Evolutionary conservation across 2,888 invertebrate species (phyloP), one percentile per base, ranked within the genome.

Genomic region (Drosophila mulleri): DNA sequence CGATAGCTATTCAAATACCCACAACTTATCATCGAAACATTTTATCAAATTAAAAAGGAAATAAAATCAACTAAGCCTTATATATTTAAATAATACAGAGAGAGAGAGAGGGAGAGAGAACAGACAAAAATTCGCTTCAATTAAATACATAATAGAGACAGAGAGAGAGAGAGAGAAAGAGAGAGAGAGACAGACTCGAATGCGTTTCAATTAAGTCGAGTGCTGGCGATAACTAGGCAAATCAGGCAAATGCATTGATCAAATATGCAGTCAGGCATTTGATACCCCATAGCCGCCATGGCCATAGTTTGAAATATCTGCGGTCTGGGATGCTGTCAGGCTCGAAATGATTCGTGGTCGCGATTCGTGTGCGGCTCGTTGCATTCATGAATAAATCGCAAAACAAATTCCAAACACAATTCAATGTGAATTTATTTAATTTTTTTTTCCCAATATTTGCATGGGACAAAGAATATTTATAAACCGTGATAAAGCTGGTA

Each of bases 271-370:
- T 57, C 45, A 66, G 65, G 56, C 65, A 69, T 74, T 78, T 63
- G 45, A 66, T 74, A 61, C 29, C 23, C 29, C 29, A 32, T 32
- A 6, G 48, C 48, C 48, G 48, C 48, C 48, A 50, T 18, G 37
- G 37, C 62, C 53, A 69, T 32, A 42, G 66, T 52, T 71, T 59
- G 62, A 65, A 75, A 67, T 78, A 71, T 41, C 62, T 79, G 75
- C 65, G 77, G 77, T 67, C 75, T 54, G 50, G 42, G 23, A 42
- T 37, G 65, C 56, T 45, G 65, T 78, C 78, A 53, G 62, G 52
- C 69, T 56, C 18, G 23, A 74, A 78, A 77, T 75, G 76, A 75
- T 65, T 80, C 78, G 78, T 41, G 78, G 76, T 80, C 60, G 67
- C 41, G 32, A 29, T 37, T 68, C 53, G 60, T 50, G 62, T 65